Evolutionary conservation across 1,140 invertebrate genomes (phyloP).

Genomic region (Leptinotarsa undecemlineata): DNA sequence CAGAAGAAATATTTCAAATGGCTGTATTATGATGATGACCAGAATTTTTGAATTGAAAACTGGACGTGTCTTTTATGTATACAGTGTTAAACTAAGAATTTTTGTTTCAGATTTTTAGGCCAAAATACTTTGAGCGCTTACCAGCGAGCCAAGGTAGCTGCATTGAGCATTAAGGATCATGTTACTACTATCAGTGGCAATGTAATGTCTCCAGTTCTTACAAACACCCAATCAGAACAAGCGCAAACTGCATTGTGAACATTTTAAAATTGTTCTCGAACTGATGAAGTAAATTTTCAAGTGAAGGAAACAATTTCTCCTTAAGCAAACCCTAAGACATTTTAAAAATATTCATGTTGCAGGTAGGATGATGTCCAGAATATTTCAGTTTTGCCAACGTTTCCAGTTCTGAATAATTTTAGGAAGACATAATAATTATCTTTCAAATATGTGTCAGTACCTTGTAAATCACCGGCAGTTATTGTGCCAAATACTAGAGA

Average conservation of each 20-base stretch:
- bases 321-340: not conserved
- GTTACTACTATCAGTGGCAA: constrained; percentile 63
- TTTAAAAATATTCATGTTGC: constrained; percentile 6
- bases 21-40: not conserved
- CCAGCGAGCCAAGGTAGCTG: constrained; percentile 85
- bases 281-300: not conserved
- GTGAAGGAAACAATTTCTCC: not conserved
- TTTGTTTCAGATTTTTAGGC: constrained; percentile 70
- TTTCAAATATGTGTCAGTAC: not conserved
- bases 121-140: constrained; percentile 85
- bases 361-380: too few species aligned
- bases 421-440: not conserved
- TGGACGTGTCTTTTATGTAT: too few species aligned
- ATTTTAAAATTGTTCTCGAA: not conserved
- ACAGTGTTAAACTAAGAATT: not conserved
- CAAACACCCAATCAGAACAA: not conserved
- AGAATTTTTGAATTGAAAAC: too few species aligned
- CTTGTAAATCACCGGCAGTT: too few species aligned
- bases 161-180: constrained; percentile 72
- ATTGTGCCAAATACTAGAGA: too few species aligned
- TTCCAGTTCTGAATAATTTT: not conserved
- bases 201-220: constrained; percentile 47
- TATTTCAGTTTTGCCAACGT: not conserved
- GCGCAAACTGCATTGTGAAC: constrained; percentile 15
- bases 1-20: not conserved